Evolutionary conservation across 2,113 vertebrate species (phyloP), one percentile per base, ranked within the genome.

Genomic region (Tautogolabrus adspersus): DNA sequence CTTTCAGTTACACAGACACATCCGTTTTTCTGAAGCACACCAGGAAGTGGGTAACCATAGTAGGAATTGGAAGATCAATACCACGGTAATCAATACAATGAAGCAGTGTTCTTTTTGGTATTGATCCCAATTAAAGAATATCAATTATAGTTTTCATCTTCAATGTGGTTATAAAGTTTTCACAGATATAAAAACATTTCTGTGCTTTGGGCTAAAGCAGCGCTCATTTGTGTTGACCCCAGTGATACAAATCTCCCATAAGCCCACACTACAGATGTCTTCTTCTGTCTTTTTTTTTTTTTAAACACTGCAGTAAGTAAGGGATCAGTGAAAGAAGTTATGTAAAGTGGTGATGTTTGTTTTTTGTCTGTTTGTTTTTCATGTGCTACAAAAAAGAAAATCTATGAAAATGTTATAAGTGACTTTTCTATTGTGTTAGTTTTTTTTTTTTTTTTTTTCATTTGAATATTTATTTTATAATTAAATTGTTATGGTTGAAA

Each of bases 381-480:
- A 44, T 77, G 63, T 76, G 70, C 47, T 57, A 73, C 51, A 82
- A 56, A 70, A 34, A 78, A 82, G 68, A 84, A 85, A 80, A 75
- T 77, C 64, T 80, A 87, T 84, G 78, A 80, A 81, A 85, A 77
- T 83, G 77, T 85, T 79, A 64, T 81, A 82, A 78, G 26, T 52
- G 57, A 63, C 66, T 60, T 80, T 84, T 75, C 71, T 60, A 72
- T 56, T 66, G 42, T 77, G 38, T 67, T 80, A 65, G 56, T 75
- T 82, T 88, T 83, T 64, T 72, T 54, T 83, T 64, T 72, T 54
- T 83, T 64, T 72, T 54, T 66, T 84, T 84, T 88, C 75, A 60
- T 87, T 76, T 62, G 55, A 80, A 87, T 90, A 87, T 90, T 91
- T 88, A 91, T 90, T 89, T 88, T 85, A 54, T 83, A 75, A 87